Conservation (phyloP, 2,113 vertebrate species). For the Prochilodus magdalenae region DNA sequence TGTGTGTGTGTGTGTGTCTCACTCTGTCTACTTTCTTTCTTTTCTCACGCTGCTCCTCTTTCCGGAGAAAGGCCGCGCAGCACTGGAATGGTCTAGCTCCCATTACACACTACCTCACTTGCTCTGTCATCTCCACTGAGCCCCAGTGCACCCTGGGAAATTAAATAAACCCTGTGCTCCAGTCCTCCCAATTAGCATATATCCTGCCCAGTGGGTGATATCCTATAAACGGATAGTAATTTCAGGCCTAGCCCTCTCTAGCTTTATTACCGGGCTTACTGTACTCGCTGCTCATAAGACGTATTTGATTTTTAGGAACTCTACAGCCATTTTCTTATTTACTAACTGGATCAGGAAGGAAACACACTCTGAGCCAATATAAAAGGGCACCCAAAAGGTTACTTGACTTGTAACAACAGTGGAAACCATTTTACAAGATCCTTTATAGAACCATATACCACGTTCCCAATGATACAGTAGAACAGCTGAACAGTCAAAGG, state of each 20-base stretch:
- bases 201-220: constrained; percentile 72
- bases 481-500: no score
- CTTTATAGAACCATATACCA: not conserved
- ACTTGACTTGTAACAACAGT: no score
- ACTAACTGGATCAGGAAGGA: no score
- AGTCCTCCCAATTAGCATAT: constrained; percentile 79
- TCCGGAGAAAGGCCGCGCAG: constrained; percentile 36
- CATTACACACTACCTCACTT: constrained; percentile 46
- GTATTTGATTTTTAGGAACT: not conserved
- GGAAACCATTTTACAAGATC: no score
- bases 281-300: not conserved
- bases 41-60: constrained; percentile 55
- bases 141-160: constrained; percentile 74
- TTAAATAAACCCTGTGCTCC: constrained; percentile 79
- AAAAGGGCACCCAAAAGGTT: no score
- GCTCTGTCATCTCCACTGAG: constrained; percentile 61
- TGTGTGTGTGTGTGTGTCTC: not conserved
- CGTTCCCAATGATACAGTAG: no score
- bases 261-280: not conserved
- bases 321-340: not conserved
- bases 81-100: constrained; percentile 28
- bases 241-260: constrained; percentile 72
- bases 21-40: constrained; percentile 24
- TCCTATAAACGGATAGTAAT: constrained; percentile 75
- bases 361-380: no score